These are phyloP conservation scores for Eretmochelys imbricata DNA, from an alignment of 2,113 vertebrate species.

Conservation along the genomic window DNA sequence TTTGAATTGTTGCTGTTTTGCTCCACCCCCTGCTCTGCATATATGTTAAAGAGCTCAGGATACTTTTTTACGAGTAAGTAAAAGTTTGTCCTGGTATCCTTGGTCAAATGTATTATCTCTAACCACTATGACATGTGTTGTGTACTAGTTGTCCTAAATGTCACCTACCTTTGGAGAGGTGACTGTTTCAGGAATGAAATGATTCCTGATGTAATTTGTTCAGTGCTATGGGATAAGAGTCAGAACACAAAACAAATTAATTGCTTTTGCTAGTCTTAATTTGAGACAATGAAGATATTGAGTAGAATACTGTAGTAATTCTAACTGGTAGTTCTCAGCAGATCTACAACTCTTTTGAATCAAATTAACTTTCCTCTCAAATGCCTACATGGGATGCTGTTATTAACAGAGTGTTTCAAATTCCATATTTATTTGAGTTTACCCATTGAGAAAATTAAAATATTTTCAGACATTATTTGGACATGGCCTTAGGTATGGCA, in stretches of 20 bases:
- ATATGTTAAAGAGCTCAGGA: neutral
- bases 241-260: neutral
- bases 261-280: neutral
- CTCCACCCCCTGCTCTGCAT: neutral
- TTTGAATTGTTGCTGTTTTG: neutral
- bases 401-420: neutral
- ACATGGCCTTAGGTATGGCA: neutral
- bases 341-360: neutral
- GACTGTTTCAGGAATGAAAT: neutral
- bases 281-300: neutral
- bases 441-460: neutral
- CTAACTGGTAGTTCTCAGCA: neutral
- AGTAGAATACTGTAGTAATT: neutral
- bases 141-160: neutral
- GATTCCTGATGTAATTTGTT: neutral
- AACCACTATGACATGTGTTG: neutral
- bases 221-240: neutral
- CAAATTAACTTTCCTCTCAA: neutral
- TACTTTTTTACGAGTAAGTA: neutral
- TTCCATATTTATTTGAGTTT: neutral
- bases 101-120: neutral
- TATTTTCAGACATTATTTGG: neutral
- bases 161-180: neutral
- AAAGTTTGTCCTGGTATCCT: neutral
- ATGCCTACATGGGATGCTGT: neutral